Evolutionary conservation across 2,113 vertebrate genomes (phyloP).

Genomic region (Chloebia gouldiae): DNA sequence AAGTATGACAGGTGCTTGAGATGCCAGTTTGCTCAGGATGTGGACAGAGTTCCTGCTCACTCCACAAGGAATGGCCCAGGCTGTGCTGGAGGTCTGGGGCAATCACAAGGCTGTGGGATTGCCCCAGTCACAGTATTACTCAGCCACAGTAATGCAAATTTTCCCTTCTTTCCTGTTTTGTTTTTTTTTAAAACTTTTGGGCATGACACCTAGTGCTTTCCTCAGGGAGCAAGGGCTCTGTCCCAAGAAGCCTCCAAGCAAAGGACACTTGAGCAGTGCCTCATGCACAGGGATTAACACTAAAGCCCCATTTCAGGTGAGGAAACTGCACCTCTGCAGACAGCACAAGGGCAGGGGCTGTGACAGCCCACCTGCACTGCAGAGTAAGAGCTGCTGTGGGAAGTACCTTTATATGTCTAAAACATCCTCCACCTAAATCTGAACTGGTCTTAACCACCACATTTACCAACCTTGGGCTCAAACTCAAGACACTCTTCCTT

Average conservation of each 20-base stretch:
- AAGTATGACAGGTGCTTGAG: background rate
- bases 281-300: background rate
- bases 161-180: background rate
- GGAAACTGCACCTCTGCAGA: background rate
- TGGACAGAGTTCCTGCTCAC: background rate
- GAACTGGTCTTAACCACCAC: background rate
- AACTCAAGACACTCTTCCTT: background rate
- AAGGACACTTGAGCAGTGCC: background rate
- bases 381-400: background rate
- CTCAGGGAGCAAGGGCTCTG: background rate
- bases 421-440: background rate
- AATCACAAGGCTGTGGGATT: background rate
- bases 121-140: too few species aligned
- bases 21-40: background rate
- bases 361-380: background rate
- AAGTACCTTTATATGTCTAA: background rate
- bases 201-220: background rate
- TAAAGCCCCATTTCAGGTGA: background rate
- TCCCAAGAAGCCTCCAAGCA: background rate
- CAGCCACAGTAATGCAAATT: background rate
- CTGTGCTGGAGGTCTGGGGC: background rate
- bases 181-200: background rate
- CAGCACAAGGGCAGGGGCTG: fast-evolving
- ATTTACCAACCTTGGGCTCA: background rate
- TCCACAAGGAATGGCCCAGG: background rate